phyloP scores from a whole-genome alignment of 2,797 vertebrate species.

The Netta rufina region DNA sequence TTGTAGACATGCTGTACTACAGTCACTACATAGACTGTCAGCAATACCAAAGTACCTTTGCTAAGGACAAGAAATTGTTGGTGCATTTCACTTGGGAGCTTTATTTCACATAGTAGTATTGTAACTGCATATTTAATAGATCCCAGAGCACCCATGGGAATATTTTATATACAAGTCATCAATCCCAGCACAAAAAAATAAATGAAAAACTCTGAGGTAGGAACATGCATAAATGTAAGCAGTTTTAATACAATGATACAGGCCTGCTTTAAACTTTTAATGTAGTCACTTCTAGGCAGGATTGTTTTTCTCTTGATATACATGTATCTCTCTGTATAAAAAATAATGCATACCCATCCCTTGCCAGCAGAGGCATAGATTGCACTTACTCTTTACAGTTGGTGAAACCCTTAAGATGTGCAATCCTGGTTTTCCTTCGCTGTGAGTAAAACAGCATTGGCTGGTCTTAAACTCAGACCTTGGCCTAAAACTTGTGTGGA shows the following conservation, averaged over 20 bases:
- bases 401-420: neutral
- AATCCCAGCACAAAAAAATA: neutral
- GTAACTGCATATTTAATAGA: neutral
- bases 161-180: neutral
- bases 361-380: neutral
- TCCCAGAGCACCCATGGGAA: neutral
- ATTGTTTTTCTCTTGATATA: neutral
- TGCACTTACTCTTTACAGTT: neutral
- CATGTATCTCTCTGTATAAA: neutral
- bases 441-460: neutral
- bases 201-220: neutral
- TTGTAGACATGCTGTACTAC: rapidly evolving
- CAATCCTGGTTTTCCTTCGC: neutral
- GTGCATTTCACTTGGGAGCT: rapidly evolving
- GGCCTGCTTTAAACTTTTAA: neutral
- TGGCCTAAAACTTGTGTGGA: neutral
- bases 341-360: neutral
- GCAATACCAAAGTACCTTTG: neutral
- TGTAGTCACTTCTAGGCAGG: neutral
- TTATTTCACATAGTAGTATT: rapidly evolving
- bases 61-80: neutral
- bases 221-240: rapidly evolving
- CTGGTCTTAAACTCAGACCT: neutral
- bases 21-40: neutral
- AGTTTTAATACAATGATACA: neutral